Conservation (phyloP, 1,140 invertebrate genomes). For the Musca vetustissima region DNA sequence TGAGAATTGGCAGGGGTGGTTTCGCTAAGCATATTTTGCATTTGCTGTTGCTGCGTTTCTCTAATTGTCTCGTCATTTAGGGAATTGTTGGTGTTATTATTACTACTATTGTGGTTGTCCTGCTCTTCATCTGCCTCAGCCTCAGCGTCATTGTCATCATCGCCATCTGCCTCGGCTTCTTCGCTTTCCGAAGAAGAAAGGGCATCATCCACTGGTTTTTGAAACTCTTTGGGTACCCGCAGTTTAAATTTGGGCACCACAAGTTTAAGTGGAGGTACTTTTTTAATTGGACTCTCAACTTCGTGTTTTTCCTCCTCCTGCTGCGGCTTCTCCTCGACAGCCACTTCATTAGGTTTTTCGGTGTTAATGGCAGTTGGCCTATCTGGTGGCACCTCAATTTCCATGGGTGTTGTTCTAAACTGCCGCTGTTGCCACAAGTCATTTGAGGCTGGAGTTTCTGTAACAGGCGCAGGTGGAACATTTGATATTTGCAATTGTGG, state of each 20-base stretch:
- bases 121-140: background rate
- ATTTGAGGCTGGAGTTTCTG: background rate
- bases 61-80: background rate
- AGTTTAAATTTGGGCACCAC: conserved; percentile 60
- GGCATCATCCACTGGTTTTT: conserved; percentile 50
- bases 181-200: conserved; percentile 47
- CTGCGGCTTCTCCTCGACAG: background rate
- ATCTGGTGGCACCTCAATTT: conserved; percentile 15
- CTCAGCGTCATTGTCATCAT: conserved; percentile 20
- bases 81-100: no score
- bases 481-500: background rate
- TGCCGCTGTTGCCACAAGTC: background rate
- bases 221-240: conserved; percentile 57
- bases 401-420: background rate
- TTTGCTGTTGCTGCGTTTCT: conserved; percentile 2
- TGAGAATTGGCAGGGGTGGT: conserved; percentile 29
- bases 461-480: background rate
- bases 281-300: no score
- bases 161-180: conserved; percentile 23
- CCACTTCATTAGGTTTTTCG: no score
- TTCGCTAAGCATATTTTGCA: conserved; percentile 32
- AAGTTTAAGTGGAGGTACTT: conserved; percentile 32
- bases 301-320: background rate
- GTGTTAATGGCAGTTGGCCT: no score
- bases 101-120: background rate